Base-by-base conservation (phyloP, 2,113 vertebrate genomes). In the Panurus biarmicus region DNA sequence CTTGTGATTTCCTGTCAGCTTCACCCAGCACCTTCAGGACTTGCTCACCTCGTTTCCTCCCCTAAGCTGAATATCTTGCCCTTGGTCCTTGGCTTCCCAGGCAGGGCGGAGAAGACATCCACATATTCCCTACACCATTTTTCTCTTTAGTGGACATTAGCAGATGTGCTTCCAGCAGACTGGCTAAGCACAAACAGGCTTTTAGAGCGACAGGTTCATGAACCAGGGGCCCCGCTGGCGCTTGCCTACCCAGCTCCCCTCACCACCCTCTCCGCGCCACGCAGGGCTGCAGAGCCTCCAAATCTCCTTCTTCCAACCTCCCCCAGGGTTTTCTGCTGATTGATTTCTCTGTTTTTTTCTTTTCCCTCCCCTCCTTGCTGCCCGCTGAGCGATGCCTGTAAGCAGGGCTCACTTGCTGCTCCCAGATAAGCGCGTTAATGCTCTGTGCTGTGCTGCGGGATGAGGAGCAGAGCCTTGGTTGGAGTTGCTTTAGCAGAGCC, bases 91-190 rank as follows among this genome's bases (percentile, higher is more conserved):
- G 73, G 83, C 90, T 94, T 92, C 79, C 80, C 80, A 79, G 26
- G 87, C 74, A 75, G 82, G 67, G 84, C 78, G 3, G 64, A 28
- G 80, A 87, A 80, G 80, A 58, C 83, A 40, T 74, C 86, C 94
- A 20, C 84, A 33, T 94, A 96, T 95, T 96, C 95, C 96, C 94
- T 96, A 96, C 91, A 94, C 85, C 91, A 92, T 96, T 96, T 96
- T 96, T 96, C 94, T 94, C 95, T 97, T 97, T 96, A 97, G 96
- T 85, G 93, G 87, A 15, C 71, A 96, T 97, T 97, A 97, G 93
- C 95, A 96, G 94, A 97, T 97, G 96, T 96, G 91, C 93, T 96
- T 97, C 97, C 97, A 96, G 97, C 95, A 97, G 96, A 97, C 94
- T 94, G 93, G 94, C 90, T 78, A 19, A 95, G 96, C 96, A 95